phyloP scores from a whole-genome alignment of 2,113 vertebrate species.

The Tupaia chinensis region DNA sequence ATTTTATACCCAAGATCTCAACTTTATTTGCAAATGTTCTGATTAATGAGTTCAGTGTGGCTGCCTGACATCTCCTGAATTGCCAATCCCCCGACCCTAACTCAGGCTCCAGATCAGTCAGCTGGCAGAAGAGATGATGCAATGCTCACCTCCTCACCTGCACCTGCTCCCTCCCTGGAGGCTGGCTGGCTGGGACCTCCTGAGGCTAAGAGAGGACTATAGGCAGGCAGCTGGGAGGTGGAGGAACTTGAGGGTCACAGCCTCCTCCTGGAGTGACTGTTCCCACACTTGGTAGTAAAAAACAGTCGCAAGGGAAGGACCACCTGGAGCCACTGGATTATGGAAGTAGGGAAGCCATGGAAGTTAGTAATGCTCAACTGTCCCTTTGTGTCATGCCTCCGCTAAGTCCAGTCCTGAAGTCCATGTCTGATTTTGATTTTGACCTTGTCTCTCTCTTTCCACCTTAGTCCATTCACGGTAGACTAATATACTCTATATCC shows the following conservation, averaged over 20 bases:
- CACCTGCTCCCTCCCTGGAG: not conserved
- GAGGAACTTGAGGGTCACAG: too few species aligned
- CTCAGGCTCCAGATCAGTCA: not conserved
- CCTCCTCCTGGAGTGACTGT: not conserved
- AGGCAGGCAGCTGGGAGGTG: not conserved
- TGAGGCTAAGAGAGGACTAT: not conserved
- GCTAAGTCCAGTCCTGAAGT: not conserved
- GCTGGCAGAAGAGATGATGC: not conserved
- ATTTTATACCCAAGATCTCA: not conserved
- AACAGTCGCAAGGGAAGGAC: not conserved
- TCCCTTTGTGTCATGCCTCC: not conserved
- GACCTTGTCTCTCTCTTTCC: not conserved
- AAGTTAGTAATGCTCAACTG: not conserved
- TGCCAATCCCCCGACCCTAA: not conserved
- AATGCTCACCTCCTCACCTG: not conserved
- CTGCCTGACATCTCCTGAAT: not conserved
- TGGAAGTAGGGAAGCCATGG: not conserved
- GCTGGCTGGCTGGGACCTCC: not conserved
- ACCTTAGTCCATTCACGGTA: not conserved
- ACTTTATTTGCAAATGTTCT: slow-evolving; percentile 26
- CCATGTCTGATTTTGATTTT: not conserved
- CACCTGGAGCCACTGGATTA: not conserved
- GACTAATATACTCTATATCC: not conserved
- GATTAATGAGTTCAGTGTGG: slow-evolving; percentile 14
- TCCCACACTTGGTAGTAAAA: not conserved